A percentile compares a stretch with the other conserved stretches of the same genome.
Conservation (phyloP, 2,888 invertebrate species). For the Torymus auratus region DNA sequence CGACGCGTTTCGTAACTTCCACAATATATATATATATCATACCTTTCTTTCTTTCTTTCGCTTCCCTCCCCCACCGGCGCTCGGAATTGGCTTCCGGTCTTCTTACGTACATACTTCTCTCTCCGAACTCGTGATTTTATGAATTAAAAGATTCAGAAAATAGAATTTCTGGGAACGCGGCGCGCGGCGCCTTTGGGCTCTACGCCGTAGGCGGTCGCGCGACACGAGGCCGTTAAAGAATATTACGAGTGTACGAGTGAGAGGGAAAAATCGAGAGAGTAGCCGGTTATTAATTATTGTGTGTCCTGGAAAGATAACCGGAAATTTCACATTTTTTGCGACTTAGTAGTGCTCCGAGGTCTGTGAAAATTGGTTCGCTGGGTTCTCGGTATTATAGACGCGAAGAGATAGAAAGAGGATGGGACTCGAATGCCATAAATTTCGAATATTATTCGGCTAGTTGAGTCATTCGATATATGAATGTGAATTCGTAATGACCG, state of each 20-base stretch:
- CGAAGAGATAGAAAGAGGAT: too few species aligned
- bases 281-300: slow-evolving; percentile 55
- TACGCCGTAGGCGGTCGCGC: slow-evolving; percentile 24
- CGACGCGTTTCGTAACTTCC: neutral
- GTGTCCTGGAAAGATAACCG: slow-evolving; percentile 18
- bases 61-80: slow-evolving; percentile 10
- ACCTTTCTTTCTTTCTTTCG: neutral
- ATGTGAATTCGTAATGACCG: too few species aligned
- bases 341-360: neutral
- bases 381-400: too few species aligned
- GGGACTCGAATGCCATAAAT: too few species aligned
- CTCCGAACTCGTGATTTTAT: neutral
- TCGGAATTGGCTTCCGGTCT: slow-evolving; percentile 36
- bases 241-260: slow-evolving; percentile 6
- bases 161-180: slow-evolving; percentile 39
- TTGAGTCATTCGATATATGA: too few species aligned
- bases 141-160: slow-evolving; percentile 47
- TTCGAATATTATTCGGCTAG: too few species aligned
- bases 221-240: slow-evolving; percentile 15
- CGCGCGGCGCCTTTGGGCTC: neutral
- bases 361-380: slow-evolving; percentile 32
- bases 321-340: slow-evolving; percentile 44
- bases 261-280: neutral
- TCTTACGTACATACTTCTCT: neutral
- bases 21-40: neutral